Percentiles rank a stretch among this genome's conserved stretches.
These are phyloP conservation scores for Spilarctia lutea DNA, from an alignment of 2,888 invertebrate species.

Conservation along the genomic window DNA sequence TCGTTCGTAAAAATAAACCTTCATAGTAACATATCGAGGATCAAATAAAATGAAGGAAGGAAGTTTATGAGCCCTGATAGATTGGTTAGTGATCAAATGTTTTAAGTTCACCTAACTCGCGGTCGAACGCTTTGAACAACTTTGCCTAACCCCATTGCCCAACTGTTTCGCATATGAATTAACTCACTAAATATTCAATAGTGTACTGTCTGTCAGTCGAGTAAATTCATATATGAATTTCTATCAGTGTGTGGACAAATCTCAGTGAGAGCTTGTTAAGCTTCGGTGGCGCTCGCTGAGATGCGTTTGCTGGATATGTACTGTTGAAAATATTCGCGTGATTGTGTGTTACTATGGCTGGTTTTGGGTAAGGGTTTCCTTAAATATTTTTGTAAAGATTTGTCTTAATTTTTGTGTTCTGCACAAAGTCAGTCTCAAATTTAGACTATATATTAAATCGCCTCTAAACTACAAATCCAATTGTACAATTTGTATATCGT, in stretches of 20 bases:
- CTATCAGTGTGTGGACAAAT: slow-evolving; percentile 59
- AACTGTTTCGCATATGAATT: slow-evolving; percentile 8
- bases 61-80: no score
- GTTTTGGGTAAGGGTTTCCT: slow-evolving; percentile 37
- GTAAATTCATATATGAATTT: slow-evolving; percentile 78
- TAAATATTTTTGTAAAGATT: not conserved
- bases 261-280: slow-evolving; percentile 62
- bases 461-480: not conserved
- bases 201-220: slow-evolving; percentile 59
- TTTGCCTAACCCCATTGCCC: slow-evolving; percentile 7
- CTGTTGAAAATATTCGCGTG: slow-evolving; percentile 19
- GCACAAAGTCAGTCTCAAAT: no score
- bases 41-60: no score
- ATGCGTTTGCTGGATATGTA: slow-evolving; percentile 23
- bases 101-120: not conserved
- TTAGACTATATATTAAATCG: no score
- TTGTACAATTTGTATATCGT: not conserved
- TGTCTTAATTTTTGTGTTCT: not conserved
- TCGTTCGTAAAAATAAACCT: no score
- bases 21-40: no score
- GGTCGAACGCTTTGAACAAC: slow-evolving; percentile 11
- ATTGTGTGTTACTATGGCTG: slow-evolving; percentile 37
- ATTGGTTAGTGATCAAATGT: no score
- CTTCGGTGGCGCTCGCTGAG: slow-evolving; percentile 35
- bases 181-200: slow-evolving; percentile 34